These are phyloP conservation scores for Synanthedon andrenaeformis DNA, from an alignment of 2,888 invertebrate species.

Conservation along the genomic window DNA sequence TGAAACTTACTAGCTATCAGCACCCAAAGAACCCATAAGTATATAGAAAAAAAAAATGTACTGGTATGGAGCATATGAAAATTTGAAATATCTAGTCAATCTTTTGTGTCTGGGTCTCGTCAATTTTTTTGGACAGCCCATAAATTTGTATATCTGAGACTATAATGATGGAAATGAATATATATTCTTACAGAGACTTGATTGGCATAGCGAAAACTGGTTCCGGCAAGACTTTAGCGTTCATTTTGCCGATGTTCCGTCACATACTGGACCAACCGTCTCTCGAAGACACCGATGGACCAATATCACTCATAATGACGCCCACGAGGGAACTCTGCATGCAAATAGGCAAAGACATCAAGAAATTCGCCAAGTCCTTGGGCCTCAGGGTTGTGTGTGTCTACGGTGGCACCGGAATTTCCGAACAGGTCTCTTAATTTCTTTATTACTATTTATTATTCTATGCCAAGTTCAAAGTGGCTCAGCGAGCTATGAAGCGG, in stretches of 20 bases:
- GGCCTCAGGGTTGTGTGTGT: conserved; percentile 93
- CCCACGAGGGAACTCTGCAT: conserved; percentile 98
- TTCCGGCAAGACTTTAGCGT: conserved; percentile 98
- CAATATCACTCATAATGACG: conserved; percentile 96
- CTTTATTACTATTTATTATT: background rate
- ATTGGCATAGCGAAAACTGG: conserved; percentile 99
- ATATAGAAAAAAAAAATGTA: background rate
- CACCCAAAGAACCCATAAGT: background rate
- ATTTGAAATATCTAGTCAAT: too few relatives aligned
- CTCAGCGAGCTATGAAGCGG: too few relatives aligned
- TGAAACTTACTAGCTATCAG: too few relatives aligned
- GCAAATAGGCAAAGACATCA: conserved; percentile 98
- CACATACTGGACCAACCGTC: conserved; percentile 95
- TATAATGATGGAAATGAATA: too few relatives aligned
- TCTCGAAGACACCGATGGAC: conserved; percentile 97
- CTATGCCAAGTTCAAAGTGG: background rate
- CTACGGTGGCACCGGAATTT: conserved; percentile 98
- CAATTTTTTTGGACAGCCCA: too few relatives aligned
- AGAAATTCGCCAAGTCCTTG: conserved; percentile 91
- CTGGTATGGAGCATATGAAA: too few relatives aligned
- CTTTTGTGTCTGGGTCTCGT: too few relatives aligned
- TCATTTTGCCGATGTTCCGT: conserved; percentile 95
- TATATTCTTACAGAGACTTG: conserved; percentile 73
- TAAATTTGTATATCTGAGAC: too few relatives aligned
- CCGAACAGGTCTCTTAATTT: conserved; percentile 75